phyloP scores from a whole-genome alignment of 2,888 invertebrate genomes.

The Helobdella robusta region DNA sequence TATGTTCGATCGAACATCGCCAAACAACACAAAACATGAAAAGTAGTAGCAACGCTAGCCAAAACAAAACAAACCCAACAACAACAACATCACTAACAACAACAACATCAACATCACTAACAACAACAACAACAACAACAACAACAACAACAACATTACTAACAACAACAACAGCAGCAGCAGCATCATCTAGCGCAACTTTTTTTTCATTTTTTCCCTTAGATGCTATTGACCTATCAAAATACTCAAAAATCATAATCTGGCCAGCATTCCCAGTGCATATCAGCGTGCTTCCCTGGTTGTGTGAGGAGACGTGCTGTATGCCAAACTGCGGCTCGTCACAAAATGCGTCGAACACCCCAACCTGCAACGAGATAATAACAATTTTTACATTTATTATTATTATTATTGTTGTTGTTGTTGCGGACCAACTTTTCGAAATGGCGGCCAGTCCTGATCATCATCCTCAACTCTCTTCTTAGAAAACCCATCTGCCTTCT shows the following conservation, averaged over 20 bases:
- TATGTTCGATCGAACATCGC: too few species aligned
- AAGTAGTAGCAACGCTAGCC: too few species aligned
- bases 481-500: too few species aligned
- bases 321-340: slow-evolving; percentile 82
- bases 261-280: slow-evolving; percentile 93
- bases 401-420: slow-evolving; percentile 4
- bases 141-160: too few species aligned
- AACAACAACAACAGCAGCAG: background rate
- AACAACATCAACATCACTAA: too few species aligned
- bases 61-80: too few species aligned
- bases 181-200: slow-evolving; percentile 38
- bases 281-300: slow-evolving; percentile 73
- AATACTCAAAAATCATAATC: slow-evolving; percentile 59
- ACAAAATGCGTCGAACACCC: slow-evolving; percentile 90
- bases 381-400: slow-evolving; percentile 9
- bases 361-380: slow-evolving; percentile 55
- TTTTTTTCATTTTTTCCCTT: slow-evolving; percentile 42
- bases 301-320: slow-evolving; percentile 76
- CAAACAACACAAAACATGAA: too few species aligned
- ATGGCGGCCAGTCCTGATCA: slow-evolving; percentile 90
- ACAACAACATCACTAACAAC: too few species aligned
- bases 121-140: too few species aligned
- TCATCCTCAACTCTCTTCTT: slow-evolving; percentile 46
- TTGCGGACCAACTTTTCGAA: slow-evolving; percentile 60
- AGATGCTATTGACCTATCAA: too few species aligned